A percentile compares a stretch with the other conserved stretches of the same genome.
These are phyloP conservation scores for Acrocyrtus sp. DNA, from an alignment of 2,888 invertebrate genomes.

Conservation along the genomic window DNA sequence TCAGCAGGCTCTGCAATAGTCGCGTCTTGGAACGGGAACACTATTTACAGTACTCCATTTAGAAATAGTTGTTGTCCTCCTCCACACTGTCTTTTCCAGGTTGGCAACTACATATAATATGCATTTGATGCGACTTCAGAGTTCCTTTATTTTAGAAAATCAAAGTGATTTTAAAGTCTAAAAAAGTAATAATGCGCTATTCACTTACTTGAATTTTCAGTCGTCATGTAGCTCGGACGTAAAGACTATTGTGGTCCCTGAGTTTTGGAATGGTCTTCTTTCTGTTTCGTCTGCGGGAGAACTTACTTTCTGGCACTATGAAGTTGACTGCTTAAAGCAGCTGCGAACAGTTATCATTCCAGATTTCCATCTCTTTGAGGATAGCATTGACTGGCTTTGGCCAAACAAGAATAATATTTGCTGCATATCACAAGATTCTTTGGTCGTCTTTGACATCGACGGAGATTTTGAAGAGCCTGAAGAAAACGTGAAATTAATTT, in stretches of 20 bases:
- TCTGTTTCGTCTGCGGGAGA: constrained; percentile 33
- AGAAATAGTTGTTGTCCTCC: constrained; percentile 61
- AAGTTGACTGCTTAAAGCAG: not conserved
- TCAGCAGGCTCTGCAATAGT: constrained; percentile 57
- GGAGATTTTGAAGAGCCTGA: constrained; percentile 9
- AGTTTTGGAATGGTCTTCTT: constrained; percentile 58
- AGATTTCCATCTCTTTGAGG: not conserved
- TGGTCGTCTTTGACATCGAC: constrained; percentile 2
- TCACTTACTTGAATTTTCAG: constrained; percentile 1
- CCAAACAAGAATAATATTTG: constrained; percentile 44
- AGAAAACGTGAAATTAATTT: not conserved
- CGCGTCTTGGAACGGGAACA: constrained; percentile 57
- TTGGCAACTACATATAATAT: no score
- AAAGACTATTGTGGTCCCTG: constrained; percentile 49
- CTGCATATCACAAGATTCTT: constrained; percentile 6
- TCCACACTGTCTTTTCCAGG: constrained; percentile 57
- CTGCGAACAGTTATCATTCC: constrained; percentile 1
- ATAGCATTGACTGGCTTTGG: constrained; percentile 57
- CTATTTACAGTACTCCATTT: constrained; percentile 58
- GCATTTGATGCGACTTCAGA: no score
- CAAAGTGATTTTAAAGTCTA: not conserved
- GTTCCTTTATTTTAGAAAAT: constrained; percentile 9
- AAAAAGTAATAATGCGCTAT: not conserved
- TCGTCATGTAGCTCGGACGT: constrained; percentile 13
- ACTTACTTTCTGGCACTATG: constrained; percentile 22